A percentile compares a stretch with the other conserved stretches of the same genome.
Conservation (phyloP, 1,140 invertebrate genomes). For the Hetaerina americana region DNA sequence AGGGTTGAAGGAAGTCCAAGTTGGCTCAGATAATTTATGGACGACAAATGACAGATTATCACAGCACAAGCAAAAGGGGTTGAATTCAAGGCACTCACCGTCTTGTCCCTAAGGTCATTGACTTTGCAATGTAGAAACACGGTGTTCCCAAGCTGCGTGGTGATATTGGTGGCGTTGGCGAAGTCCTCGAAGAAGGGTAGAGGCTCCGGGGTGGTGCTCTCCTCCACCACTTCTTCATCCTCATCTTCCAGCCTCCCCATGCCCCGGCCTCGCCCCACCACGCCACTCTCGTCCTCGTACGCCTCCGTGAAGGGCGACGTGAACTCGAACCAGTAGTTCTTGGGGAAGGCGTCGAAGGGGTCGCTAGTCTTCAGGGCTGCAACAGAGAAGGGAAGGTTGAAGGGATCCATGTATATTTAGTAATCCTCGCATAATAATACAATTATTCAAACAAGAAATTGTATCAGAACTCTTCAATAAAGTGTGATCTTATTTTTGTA, state of each 20-base stretch:
- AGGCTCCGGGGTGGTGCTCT: constrained; percentile 39
- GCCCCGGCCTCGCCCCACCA: constrained; percentile 29
- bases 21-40: too few species aligned
- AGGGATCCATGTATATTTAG: too few species aligned
- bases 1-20: too few species aligned
- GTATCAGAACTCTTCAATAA: too few species aligned
- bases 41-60: too few species aligned
- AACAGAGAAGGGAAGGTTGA: too few species aligned
- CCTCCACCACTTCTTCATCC: constrained; percentile 31
- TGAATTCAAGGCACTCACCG: constrained; percentile 31
- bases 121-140: constrained; percentile 56
- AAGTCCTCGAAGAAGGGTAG: constrained; percentile 48
- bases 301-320: constrained; percentile 44
- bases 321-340: constrained; percentile 43
- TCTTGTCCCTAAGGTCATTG: constrained; percentile 57
- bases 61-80: too few species aligned
- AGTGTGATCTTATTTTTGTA: too few species aligned
- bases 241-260: constrained; percentile 26
- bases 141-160: constrained; percentile 47
- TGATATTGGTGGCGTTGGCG: constrained; percentile 41
- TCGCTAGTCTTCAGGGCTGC: not conserved
- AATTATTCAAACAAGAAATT: too few species aligned
- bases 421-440: too few species aligned
- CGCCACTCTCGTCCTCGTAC: constrained; percentile 12
- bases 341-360: constrained; percentile 31